These are phyloP conservation scores for Tauraco erythrolophus DNA, from an alignment of 2,113 vertebrate species.

Conservation along the genomic window DNA sequence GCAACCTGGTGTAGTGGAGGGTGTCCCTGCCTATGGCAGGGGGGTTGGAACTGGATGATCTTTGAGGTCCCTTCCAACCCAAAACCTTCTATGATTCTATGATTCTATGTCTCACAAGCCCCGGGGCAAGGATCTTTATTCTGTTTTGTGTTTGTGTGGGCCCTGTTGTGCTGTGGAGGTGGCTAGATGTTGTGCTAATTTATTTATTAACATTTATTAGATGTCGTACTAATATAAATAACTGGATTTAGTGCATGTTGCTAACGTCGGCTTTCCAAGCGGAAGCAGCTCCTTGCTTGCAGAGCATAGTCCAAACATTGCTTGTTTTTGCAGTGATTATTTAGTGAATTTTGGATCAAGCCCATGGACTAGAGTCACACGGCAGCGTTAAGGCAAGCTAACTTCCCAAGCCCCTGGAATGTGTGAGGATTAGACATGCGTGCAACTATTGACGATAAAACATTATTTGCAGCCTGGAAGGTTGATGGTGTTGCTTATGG, in stretches of 20 bases:
- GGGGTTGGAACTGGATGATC: no score
- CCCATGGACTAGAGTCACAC: background rate
- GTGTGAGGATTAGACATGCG: rapidly evolving
- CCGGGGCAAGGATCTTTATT: background rate
- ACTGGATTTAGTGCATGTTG: background rate
- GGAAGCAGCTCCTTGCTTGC: background rate
- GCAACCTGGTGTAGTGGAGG: no score
- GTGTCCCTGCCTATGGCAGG: no score
- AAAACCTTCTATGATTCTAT: no score
- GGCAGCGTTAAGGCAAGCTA: background rate
- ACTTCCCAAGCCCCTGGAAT: background rate
- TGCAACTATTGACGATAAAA: background rate
- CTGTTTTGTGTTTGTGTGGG: background rate
- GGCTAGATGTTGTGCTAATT: background rate
- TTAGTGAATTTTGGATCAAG: background rate
- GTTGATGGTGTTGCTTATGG: background rate
- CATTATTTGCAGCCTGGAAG: background rate
- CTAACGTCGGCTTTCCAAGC: background rate
- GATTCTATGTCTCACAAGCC: no score
- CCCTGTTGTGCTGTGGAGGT: background rate
- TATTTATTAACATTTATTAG: no score
- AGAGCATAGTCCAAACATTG: background rate
- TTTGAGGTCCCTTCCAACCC: no score
- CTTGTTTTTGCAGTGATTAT: background rate
- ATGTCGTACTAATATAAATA: background rate